Evolutionary conservation across 2,797 vertebrate genomes (phyloP).

Genomic region (Brachyrhaphis roseni): DNA sequence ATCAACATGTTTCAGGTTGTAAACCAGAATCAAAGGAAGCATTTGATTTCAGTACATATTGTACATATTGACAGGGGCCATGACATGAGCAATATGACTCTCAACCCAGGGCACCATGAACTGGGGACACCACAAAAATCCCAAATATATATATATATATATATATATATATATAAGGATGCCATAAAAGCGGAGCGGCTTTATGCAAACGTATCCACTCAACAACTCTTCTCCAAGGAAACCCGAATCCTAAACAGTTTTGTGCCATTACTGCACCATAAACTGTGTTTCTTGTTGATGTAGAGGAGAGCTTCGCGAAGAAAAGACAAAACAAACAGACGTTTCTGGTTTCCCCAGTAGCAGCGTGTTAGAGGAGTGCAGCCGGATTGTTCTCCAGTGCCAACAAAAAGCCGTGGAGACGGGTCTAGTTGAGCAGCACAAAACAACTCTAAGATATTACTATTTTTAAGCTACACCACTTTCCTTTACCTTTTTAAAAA

Average conservation of each 20-base stretch:
- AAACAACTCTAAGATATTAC: background rate
- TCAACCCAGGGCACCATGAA: background rate
- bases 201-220: background rate
- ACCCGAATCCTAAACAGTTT: background rate
- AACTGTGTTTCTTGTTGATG: background rate
- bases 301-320: background rate
- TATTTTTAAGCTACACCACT: background rate
- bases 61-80: background rate
- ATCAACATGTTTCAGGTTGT: slow-evolving; percentile 7
- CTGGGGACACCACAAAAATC: no score
- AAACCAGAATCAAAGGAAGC: background rate
- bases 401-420: background rate
- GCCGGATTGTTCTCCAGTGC: background rate
- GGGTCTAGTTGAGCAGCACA: background rate
- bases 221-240: background rate
- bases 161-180: background rate
- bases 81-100: background rate
- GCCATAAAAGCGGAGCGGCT: background rate
- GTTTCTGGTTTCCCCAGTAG: slow-evolving; percentile 6
- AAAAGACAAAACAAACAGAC: background rate
- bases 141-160: no score
- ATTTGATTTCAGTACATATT: background rate
- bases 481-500: background rate
- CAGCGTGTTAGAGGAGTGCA: background rate
- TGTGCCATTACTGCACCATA: background rate